Conservation (phyloP, 2,888 invertebrate genomes). For the Lathronympha strigana region DNA sequence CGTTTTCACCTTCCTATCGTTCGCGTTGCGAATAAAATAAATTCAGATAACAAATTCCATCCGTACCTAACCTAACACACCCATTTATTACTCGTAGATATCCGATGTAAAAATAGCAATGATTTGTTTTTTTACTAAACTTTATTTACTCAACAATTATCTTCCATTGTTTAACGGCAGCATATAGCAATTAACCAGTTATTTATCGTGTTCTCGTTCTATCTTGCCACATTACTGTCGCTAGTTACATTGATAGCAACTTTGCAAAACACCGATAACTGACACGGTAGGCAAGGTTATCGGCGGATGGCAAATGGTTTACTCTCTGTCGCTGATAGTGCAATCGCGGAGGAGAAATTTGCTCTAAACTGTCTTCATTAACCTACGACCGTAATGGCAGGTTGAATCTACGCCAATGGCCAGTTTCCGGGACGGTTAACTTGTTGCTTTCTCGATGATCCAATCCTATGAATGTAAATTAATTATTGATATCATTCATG, state of each 20-base stretch:
- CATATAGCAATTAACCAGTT: constrained; percentile 40
- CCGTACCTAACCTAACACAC: constrained; percentile 7
- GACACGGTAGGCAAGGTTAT: constrained; percentile 72
- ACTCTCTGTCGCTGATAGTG: constrained; percentile 58
- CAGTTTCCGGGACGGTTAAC: constrained; percentile 20
- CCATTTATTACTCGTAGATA: constrained; percentile 1
- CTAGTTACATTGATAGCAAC: constrained; percentile 51
- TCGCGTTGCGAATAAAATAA: constrained; percentile 15
- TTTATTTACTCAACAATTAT: constrained; percentile 32
- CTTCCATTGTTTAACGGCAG: constrained; percentile 35
- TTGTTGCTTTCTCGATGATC: constrained; percentile 9
- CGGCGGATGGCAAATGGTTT: constrained; percentile 63
- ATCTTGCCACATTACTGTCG: constrained; percentile 39
- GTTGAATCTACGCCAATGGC: constrained; percentile 1
- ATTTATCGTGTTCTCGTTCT: constrained; percentile 41
- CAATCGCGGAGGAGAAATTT: constrained; percentile 52
- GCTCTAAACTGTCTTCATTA: constrained; percentile 31
- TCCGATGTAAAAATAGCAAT: constrained; percentile 22
- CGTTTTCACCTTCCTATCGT: constrained; percentile 24
- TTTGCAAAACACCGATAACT: constrained; percentile 68
- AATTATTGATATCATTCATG: neutral
- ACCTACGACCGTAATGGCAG: constrained; percentile 23
- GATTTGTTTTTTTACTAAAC: constrained; percentile 34
- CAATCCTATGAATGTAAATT: neutral
- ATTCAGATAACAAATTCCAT: constrained; percentile 9